phyloP scores from a whole-genome alignment of 2,113 vertebrate species.

The Sinosuthora webbiana region DNA sequence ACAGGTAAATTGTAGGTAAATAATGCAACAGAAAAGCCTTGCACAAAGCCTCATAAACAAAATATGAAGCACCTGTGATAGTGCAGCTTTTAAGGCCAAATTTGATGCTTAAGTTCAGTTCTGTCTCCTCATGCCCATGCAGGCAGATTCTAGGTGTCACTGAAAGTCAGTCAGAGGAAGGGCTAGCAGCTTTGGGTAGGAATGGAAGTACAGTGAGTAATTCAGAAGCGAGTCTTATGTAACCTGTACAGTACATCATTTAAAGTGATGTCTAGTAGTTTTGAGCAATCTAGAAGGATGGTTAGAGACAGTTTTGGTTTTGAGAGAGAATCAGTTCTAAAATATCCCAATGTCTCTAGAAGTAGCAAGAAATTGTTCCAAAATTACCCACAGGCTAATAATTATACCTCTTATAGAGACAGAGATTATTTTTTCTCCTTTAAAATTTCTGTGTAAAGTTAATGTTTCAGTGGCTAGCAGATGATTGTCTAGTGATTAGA shows the following conservation, averaged over 20 bases:
- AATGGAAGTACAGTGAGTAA: background rate
- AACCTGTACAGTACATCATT: background rate
- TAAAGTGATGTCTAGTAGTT: background rate
- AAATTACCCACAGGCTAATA: background rate
- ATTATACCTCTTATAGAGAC: background rate
- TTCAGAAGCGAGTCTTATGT: background rate
- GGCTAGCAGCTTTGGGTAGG: background rate
- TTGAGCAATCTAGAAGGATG: background rate
- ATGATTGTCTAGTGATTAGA: background rate
- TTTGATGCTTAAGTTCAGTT: background rate
- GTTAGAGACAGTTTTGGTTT: background rate
- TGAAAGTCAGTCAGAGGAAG: background rate
- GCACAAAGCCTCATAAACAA: background rate
- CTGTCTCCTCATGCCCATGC: background rate
- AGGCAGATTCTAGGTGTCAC: background rate
- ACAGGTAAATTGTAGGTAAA: background rate
- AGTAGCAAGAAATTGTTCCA: background rate
- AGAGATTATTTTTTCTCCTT: background rate
- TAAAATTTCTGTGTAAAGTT: background rate
- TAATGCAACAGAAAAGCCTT: background rate
- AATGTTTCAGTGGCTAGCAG: background rate
- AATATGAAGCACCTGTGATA: background rate
- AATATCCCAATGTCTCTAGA: background rate
- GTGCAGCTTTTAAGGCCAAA: background rate
- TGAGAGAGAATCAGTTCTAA: background rate